Evolutionary conservation across 1,140 invertebrate species (phyloP), one percentile per base, ranked within the genome.

Genomic region (Theocolax elegans): DNA sequence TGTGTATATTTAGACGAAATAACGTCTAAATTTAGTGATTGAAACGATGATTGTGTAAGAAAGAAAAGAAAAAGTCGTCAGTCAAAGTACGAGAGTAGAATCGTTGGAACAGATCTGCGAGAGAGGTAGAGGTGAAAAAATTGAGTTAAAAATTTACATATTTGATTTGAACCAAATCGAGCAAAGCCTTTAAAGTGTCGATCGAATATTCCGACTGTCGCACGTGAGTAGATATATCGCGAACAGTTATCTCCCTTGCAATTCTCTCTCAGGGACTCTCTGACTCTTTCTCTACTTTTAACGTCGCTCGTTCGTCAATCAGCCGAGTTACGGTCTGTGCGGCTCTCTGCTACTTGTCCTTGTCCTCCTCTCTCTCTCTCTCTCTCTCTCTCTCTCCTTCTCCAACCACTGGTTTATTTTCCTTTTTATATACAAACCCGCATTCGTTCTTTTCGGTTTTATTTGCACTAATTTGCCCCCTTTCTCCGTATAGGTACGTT

Each of bases 281-380:
- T 13, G 46, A 0, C 58, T 17, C 15, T 46, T 25, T n/a, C n/a
- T 42, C 31, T 4, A 31, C 58, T 17, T 59, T 74, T 58, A 74
- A 62, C 58, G 67, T 58, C 64, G 51, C 31, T 65, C 60, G 68
- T 72, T 75, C 63, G 59, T 71, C 74, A 72, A 72, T 75, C 58
- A 63, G 46, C 8, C 44, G 58, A 27, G 58, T 29, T 46, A 46
- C 27, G n/a, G n/a, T n/a, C n/a, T n/a, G n/a, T n/a, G n/a, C n/a
- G n/a, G n/a, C 13, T 1, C 27, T 21, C 29, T n/a, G 15, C 13
- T 13, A 1, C 35, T 12, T 19, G 2, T 10, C 17, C 8, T 23
- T 9, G 9, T 42, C 35, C 38, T n/a, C 31, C 54, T 42, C 19
- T 21, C 23, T 42, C 3, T 21, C 8, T 7, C 59, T 2, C 8